These are phyloP conservation scores for Alcedo atthis DNA, from an alignment of 2,797 vertebrate species.

Conservation along the genomic window DNA sequence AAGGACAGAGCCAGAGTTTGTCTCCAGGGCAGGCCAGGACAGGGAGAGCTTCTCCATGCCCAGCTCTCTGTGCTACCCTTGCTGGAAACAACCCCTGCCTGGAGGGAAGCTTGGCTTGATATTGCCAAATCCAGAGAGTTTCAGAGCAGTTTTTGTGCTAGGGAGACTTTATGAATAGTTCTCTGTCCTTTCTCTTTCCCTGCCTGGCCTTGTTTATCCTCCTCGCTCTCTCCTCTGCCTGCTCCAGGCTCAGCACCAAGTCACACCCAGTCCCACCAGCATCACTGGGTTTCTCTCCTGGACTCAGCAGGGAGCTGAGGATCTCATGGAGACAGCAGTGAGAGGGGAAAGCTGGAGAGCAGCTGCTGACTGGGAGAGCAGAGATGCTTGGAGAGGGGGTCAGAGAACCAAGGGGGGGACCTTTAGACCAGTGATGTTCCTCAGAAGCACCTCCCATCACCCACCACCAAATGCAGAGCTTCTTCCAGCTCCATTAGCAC, in stretches of 20 bases:
- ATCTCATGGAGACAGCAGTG: not conserved
- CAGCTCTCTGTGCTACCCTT: not conserved
- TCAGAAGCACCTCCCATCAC: not conserved
- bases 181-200: not conserved
- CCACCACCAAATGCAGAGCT: not conserved
- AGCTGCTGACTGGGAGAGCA: not conserved
- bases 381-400: not conserved
- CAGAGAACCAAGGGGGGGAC: not conserved
- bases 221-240: not conserved
- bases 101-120: slow-evolving; percentile 16
- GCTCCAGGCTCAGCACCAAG: not conserved
- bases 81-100: not conserved
- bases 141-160: not conserved
- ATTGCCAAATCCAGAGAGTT: slow-evolving; percentile 30
- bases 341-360: not conserved
- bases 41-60: not conserved
- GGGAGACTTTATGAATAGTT: not conserved
- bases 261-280: not conserved
- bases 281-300: not conserved
- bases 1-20: not conserved
- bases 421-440: not conserved
- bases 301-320: not conserved
- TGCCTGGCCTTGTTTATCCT: not conserved
- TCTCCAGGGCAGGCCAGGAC: not conserved
- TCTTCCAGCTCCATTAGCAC: not conserved